phyloP scores from a whole-genome alignment of 2,113 vertebrate species.

The Nesospiza acunhae region DNA sequence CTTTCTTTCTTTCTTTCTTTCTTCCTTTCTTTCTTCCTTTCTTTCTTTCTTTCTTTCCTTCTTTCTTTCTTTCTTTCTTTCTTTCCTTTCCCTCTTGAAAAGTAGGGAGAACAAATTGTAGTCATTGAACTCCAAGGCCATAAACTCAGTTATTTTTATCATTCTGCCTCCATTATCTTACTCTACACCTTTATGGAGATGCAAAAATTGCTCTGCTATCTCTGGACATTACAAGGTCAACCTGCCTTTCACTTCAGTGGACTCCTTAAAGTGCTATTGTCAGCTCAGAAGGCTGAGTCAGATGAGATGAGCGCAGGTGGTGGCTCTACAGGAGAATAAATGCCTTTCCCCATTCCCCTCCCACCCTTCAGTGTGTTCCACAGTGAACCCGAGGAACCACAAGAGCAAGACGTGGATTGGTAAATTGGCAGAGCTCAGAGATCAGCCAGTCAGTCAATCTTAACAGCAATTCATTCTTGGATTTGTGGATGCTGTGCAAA shows the following conservation, averaged over 20 bases:
- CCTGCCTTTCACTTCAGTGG: background rate
- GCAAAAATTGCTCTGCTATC: background rate
- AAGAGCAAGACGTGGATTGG: constrained; percentile 22
- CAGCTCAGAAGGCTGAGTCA: background rate
- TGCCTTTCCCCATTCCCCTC: background rate
- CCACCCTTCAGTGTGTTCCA: background rate
- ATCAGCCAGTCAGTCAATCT: constrained; percentile 70
- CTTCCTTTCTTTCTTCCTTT: too few relatives aligned
- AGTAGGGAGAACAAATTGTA: background rate
- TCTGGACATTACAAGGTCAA: background rate
- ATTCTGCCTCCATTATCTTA: background rate
- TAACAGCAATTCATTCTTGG: constrained; percentile 65
- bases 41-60: too few relatives aligned
- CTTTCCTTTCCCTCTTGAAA: background rate
- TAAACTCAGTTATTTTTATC: background rate
- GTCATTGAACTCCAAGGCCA: background rate
- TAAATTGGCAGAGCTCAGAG: constrained; percentile 59
- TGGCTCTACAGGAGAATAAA: background rate
- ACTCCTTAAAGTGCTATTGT: background rate
- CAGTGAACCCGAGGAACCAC: background rate
- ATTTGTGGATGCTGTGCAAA: constrained; percentile 70
- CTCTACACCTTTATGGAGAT: background rate
- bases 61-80: too few relatives aligned
- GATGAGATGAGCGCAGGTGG: background rate
- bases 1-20: background rate